Evolutionary conservation across 1,140 invertebrate genomes (phyloP).

Genomic region (Neuroterus valhalla): DNA sequence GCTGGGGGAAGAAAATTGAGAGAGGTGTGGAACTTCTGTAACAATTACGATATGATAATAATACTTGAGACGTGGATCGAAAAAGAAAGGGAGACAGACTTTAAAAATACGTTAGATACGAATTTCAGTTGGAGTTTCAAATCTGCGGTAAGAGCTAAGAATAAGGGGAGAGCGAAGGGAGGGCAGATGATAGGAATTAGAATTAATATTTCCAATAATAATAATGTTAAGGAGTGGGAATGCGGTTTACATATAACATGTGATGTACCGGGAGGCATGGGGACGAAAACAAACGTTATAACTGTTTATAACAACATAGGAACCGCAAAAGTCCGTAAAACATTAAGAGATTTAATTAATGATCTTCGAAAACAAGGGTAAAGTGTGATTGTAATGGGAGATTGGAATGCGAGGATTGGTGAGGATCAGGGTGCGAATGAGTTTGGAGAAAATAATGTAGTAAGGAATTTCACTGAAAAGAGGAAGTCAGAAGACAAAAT

Average conservation of each 20-base stretch:
- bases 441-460: not conserved
- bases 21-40: not conserved
- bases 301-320: conserved; percentile 29
- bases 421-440: not conserved
- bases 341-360: conserved; percentile 8
- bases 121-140: not conserved
- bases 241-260: too few species aligned
- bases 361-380: not conserved
- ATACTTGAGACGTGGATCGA: not conserved
- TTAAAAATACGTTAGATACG: not conserved
- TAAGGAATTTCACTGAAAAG: not conserved
- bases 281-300: conserved; percentile 5
- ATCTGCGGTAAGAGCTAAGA: not conserved
- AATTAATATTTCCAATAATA: too few species aligned
- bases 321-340: not conserved
- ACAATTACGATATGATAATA: not conserved
- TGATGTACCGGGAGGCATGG: too few species aligned
- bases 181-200: not conserved
- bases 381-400: conserved; percentile 28
- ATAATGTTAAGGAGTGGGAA: too few species aligned
- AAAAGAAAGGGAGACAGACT: not conserved
- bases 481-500: conserved; percentile 26
- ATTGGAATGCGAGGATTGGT: conserved; percentile 33
- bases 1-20: not conserved
- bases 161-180: not conserved